Base-by-base conservation (phyloP, 1,140 invertebrate species). In the Magallana gigas region DNA sequence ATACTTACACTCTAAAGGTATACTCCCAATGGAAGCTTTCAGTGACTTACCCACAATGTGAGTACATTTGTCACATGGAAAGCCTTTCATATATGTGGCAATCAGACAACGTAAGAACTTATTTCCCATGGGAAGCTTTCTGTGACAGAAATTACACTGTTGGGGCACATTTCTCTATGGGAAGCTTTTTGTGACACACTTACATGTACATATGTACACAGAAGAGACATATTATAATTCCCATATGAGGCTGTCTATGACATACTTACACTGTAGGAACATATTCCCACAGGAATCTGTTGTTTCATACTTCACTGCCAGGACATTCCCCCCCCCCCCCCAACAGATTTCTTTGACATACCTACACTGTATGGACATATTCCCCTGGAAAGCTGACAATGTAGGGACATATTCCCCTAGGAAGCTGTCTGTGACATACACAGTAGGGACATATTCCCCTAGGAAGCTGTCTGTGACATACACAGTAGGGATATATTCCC, bases 41-140 rank as follows among this genome's bases (percentile, higher is more conserved):
- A 3, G 23, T 76, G 23, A 9, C 36, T 9, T 36, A 23, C 11
- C 11, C 8, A 71, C 18, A 29, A 93, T 58, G 94, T 9, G 93
- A 93, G 12, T 94, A 93, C 94, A 92, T 92, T 48, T 48, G 1
- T 48, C 23, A 23, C 23, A 23, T 23, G 23, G 23, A 23, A 23
- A 23, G 23, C 23, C 23, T 23, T 23, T 48, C 36, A 4, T 48
- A 18, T 12, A 18, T 12, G 14, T 76, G 9, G 9, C 18, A 3
- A 29, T 76, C 11, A 8, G 0, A 71, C 18, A 29, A 93, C 56
- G 94, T 94, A 12, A 93, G 94, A 16, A 95, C 93, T 91, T 94
- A 95, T 92, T 96, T 96, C 9, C 97, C 36, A 98, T 94, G 94
- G 94, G 96, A 98, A 98, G 93, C 96, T 96, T 90, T 82, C 57